Percentiles rank a stretch among this genome's conserved stretches.
Evolutionary conservation across 2,888 invertebrate species (phyloP).

Genomic region (Epistrophella euchroma): DNA sequence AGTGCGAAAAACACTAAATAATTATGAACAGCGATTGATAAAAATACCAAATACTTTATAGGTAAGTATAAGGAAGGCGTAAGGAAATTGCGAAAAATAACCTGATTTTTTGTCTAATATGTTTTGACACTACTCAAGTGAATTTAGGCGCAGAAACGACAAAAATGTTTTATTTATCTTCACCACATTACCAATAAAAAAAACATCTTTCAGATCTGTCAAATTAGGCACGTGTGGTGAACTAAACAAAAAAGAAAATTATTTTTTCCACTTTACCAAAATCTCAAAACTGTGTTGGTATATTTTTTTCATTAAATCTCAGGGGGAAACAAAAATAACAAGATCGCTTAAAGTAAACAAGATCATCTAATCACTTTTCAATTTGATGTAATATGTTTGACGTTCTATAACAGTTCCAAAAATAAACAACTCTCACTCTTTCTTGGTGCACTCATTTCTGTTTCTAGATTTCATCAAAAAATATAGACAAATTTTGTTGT

Average conservation of each 20-base stretch:
- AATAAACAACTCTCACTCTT: constrained; percentile 60
- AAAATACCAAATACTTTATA: too few species aligned
- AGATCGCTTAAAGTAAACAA: constrained; percentile 9
- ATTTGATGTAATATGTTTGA: constrained; percentile 64
- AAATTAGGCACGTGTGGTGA: not conserved
- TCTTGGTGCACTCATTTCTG: not conserved
- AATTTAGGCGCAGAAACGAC: not conserved
- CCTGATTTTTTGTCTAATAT: too few species aligned
- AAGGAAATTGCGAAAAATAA: too few species aligned
- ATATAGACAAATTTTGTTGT: constrained; percentile 42
- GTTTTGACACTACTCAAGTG: not conserved
- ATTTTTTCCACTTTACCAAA: not conserved
- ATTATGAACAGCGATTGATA: too few species aligned
- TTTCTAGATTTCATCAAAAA: constrained; percentile 24
- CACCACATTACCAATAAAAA: not conserved
- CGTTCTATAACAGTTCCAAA: constrained; percentile 43
- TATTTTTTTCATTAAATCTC: not conserved
- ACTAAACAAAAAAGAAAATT: not conserved
- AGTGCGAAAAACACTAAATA: too few species aligned
- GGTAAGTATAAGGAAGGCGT: too few species aligned
- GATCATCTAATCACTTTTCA: constrained; percentile 41
- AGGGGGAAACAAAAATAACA: not conserved
- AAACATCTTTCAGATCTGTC: not conserved
- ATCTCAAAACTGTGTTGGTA: not conserved
- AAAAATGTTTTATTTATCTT: not conserved